phyloP scores from a whole-genome alignment of 2,797 vertebrate species.

The Myotis daubentonii region DNA sequence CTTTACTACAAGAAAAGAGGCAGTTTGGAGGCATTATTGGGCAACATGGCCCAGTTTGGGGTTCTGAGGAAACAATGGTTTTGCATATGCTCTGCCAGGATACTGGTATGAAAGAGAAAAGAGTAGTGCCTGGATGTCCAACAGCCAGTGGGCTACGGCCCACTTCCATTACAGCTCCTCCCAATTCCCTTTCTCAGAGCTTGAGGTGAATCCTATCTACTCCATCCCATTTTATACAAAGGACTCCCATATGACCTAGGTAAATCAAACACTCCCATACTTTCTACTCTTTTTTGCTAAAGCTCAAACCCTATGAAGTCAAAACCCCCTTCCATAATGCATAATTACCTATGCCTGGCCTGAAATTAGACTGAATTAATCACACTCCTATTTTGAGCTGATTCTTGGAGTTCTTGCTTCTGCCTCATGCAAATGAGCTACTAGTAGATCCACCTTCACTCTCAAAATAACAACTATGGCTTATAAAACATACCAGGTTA shows the following conservation, averaged over 20 bases:
- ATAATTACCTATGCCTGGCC: background rate
- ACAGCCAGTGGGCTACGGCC: background rate
- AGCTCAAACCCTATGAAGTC: background rate
- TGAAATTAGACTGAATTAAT: background rate
- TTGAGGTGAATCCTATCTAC: background rate
- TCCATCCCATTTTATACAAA: constrained; percentile 10
- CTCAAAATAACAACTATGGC: background rate
- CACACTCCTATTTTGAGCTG: background rate
- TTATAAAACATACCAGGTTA: background rate
- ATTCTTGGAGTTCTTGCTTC: background rate
- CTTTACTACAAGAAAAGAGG: constrained; percentile 27
- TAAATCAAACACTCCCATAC: background rate
- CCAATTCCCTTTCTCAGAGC: background rate
- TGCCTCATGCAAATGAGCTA: background rate
- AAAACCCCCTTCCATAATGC: background rate
- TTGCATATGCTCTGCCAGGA: background rate
- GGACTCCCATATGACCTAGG: background rate
- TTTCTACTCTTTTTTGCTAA: constrained; percentile 24
- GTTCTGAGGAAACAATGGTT: constrained; percentile 7
- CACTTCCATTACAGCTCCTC: background rate
- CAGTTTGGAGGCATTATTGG: background rate
- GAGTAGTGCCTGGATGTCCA: background rate
- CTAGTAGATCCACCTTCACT: background rate
- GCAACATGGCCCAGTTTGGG: background rate
- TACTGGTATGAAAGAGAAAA: background rate